A percentile compares a stretch with the other conserved stretches of the same genome.
Evolutionary conservation across 2,797 vertebrate species (phyloP).

Genomic region (Ctenosaura bakeri): DNA sequence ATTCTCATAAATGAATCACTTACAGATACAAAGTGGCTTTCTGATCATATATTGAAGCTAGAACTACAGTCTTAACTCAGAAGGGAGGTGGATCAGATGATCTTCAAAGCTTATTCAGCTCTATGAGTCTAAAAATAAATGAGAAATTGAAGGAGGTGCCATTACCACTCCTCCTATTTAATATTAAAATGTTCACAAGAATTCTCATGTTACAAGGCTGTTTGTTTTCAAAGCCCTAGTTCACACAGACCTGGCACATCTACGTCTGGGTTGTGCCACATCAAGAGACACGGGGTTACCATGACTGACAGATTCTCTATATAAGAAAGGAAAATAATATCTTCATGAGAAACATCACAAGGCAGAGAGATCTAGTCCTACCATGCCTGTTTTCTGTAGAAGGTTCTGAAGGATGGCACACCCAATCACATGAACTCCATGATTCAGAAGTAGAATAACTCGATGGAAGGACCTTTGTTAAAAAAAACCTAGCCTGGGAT

Average conservation of each 20-base stretch:
- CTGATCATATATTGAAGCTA: not conserved
- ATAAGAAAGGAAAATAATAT: not conserved
- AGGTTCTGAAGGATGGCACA: not conserved
- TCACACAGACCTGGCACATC: not conserved
- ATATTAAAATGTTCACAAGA: not conserved
- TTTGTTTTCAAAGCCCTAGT: not conserved
- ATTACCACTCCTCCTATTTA: not conserved
- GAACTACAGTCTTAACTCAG: not conserved
- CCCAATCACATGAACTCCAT: not conserved
- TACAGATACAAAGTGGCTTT: slow-evolving; percentile 6
- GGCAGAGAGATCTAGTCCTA: not conserved
- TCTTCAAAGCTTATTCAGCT: not conserved
- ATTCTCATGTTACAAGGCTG: not conserved
- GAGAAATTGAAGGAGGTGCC: slow-evolving; percentile 7
- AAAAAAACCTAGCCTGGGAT: not conserved
- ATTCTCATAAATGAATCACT: not conserved
- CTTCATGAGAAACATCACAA: not conserved
- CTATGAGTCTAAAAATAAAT: not conserved
- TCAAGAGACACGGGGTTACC: not conserved
- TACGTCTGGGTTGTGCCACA: not conserved
- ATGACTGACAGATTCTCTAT: not conserved
- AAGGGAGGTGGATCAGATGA: not conserved
- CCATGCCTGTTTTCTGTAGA: not conserved
- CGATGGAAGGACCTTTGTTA: not conserved
- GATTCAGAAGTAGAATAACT: not conserved